phyloP scores from a whole-genome alignment of 2,797 vertebrate genomes.

The Sebastes hopkinsi region DNA sequence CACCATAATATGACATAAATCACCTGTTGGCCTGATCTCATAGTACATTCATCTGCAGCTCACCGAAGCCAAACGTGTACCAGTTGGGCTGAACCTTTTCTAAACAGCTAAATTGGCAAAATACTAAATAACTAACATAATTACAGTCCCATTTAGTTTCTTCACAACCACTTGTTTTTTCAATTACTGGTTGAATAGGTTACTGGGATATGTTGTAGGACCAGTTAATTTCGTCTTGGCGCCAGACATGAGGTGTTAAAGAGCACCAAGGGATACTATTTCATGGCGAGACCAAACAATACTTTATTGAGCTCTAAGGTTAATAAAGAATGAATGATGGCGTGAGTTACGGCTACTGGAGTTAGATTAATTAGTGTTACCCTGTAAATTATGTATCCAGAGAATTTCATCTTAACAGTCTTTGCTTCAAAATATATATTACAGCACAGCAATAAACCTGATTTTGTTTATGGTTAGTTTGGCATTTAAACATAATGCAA shows the following conservation, averaged over 20 bases:
- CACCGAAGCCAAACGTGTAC: not conserved
- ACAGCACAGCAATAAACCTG: not conserved
- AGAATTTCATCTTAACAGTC: not conserved
- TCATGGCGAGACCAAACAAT: not conserved
- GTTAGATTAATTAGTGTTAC: not conserved
- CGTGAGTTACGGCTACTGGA: not conserved
- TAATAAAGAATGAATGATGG: constrained; percentile 18
- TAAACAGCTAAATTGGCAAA: not conserved
- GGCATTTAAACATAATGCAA: not conserved
- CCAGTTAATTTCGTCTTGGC: not conserved
- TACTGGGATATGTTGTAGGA: not conserved
- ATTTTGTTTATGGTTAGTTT: not conserved
- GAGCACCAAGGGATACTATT: not conserved
- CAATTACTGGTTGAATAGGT: not conserved
- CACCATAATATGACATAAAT: not conserved
- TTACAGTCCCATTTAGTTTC: not conserved
- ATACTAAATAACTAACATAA: not conserved
- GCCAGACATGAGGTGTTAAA: not conserved
- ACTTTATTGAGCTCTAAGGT: not conserved
- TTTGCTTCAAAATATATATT: not conserved
- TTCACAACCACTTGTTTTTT: not conserved
- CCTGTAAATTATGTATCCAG: not conserved
- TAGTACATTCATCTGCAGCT: not conserved
- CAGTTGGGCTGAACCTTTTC: not conserved
- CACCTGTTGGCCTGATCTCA: not conserved